phyloP scores from a whole-genome alignment of 2,797 vertebrate species.

The Podarcis siculus region DNA sequence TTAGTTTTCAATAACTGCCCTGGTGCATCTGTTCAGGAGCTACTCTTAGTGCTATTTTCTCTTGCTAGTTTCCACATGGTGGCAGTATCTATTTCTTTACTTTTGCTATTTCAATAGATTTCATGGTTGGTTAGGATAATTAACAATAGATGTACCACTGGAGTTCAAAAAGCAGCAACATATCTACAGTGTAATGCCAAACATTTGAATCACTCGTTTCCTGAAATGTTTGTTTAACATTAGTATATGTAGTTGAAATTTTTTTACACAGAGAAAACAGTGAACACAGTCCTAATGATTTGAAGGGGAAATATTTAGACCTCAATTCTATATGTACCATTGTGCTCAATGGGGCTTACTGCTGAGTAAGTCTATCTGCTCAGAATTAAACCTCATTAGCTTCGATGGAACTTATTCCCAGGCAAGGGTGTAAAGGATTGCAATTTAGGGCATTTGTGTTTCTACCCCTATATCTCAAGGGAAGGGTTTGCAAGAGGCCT shows the following conservation, averaged over 20 bases:
- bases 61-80: slow-evolving; percentile 12
- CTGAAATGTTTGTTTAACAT: not conserved
- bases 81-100: slow-evolving; percentile 7
- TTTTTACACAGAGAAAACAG: not conserved
- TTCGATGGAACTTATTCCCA: too few relatives aligned
- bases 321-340: too few relatives aligned
- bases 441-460: not conserved
- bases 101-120: not conserved
- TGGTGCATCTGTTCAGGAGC: not conserved
- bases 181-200: not conserved
- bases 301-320: not conserved
- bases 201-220: not conserved
- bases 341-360: not conserved
- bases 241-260: not conserved
- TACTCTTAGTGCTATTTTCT: not conserved
- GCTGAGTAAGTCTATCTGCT: too few relatives aligned
- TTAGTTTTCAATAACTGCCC: not conserved
- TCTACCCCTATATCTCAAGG: not conserved
- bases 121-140: not conserved
- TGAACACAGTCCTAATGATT: not conserved
- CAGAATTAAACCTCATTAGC: too few relatives aligned
- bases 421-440: not conserved
- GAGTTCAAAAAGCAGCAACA: slow-evolving; percentile 10
- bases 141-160: not conserved
- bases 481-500: too few relatives aligned